Evolutionary conservation across 2,113 vertebrate genomes (phyloP), one percentile per base, ranked within the genome.

Genomic region (Ploceus nigricollis): DNA sequence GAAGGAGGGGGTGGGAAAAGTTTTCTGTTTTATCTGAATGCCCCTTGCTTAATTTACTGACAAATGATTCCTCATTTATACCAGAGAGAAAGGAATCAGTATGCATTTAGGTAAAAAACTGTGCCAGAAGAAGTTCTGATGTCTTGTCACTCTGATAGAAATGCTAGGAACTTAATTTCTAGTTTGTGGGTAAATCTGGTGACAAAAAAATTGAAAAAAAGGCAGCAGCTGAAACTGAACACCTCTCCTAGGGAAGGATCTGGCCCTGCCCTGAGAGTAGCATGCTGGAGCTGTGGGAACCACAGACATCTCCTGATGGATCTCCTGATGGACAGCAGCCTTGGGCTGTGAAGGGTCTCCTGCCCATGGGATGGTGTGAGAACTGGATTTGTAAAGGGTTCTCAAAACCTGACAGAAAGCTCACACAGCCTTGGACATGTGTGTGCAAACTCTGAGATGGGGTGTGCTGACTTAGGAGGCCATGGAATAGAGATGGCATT

Each of bases 11-110:
- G 13, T 3, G 7, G 33, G 56, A 89, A 76, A 51, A 30, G 11
- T 25, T 70, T 86, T 72, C 61, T 87, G 3, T 82, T 94, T 82
- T 39, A 47, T 65, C 54, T 79, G n/a, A 91, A 65, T 11, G 10
- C 5, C 7, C 37, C 17, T 17, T 72, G 13, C 58, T 31, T 76
- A 6, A 44, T 69, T 85, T 65, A 79, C 25, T 79, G 89, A 64
- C 61, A 93, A 92, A 72, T 79, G 77, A 47, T 45, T 94, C 48
- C 35, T 87, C 78, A 42, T 93, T 94, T 89, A 54, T 45, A 84
- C 5, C 44, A 83, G 42, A 77, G 68, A 71, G 56, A n/a, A 56
- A n/a, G 61, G 53, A 82, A 77, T 1, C 5, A 64, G 50, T 37
- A 57, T 48, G 37, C 75, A 77, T 82, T 93, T 85, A 82, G n/a